Percentiles rank a stretch among this genome's conserved stretches.
Conservation (phyloP, 35 echinoderm and acorn worm genomes). For the Ptychodera flava region DNA sequence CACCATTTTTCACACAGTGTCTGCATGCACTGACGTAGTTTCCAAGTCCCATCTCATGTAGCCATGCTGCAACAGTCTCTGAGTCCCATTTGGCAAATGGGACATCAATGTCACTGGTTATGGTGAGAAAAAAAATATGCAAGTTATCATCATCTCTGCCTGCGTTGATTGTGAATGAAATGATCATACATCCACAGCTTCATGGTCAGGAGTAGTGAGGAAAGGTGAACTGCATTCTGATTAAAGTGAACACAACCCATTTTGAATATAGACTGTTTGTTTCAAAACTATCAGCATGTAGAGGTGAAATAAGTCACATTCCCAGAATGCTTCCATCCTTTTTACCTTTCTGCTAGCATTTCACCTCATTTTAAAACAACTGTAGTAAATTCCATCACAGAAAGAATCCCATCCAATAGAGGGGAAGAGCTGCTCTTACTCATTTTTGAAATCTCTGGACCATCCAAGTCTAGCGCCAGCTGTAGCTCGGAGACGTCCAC, state of each 20-base stretch:
- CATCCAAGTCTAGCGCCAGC: slow-evolving; percentile 86
- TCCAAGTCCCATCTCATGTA: slow-evolving; percentile 81
- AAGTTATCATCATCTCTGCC: neutral
- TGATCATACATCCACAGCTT: too few species aligned
- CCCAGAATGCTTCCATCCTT: neutral
- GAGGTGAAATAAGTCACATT: too few species aligned
- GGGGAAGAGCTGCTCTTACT: neutral
- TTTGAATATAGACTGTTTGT: too few species aligned
- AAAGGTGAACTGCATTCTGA: too few species aligned
- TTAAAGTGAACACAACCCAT: too few species aligned
- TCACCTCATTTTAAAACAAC: neutral
- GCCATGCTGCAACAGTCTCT: slow-evolving; percentile 79
- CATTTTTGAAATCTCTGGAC: slow-evolving; percentile 51
- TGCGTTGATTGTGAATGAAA: neutral
- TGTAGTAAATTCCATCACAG: slow-evolving; percentile 8
- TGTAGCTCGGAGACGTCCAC: slow-evolving; percentile 72
- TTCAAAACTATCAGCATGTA: too few species aligned
- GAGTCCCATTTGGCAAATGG: slow-evolving; percentile 92
- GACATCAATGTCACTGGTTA: slow-evolving; percentile 52
- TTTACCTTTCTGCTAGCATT: neutral
- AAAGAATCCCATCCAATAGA: slow-evolving; percentile 9
- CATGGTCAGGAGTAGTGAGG: too few species aligned
- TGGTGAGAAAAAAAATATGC: neutral
- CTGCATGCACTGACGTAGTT: slow-evolving; percentile 78
- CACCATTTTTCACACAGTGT: slow-evolving; percentile 88